phyloP scores from a whole-genome alignment of 1,140 invertebrate species.

The Trichogramma pretiosum region DNA sequence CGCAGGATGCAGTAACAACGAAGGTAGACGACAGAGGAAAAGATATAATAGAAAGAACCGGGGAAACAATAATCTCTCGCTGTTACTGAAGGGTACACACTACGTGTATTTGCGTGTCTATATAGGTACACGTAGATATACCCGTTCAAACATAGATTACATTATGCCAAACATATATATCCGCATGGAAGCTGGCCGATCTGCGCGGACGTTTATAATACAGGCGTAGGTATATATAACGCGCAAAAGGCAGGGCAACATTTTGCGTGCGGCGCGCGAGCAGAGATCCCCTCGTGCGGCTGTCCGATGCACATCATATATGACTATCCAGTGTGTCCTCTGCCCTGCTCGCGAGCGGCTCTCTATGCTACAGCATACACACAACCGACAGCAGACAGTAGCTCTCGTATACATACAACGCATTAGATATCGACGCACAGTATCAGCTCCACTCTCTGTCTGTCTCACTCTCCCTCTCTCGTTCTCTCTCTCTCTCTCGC shows the following conservation, averaged over 20 bases:
- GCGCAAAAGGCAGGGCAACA: too few species aligned
- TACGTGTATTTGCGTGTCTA: not conserved
- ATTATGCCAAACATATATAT: conserved; percentile 13
- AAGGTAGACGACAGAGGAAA: not conserved
- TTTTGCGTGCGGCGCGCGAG: too few species aligned
- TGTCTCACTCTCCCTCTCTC: too few species aligned
- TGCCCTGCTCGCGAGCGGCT: not conserved
- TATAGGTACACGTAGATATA: too few species aligned
- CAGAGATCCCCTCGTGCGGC: not conserved
- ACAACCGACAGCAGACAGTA: not conserved
- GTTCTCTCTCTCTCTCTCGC: too few species aligned
- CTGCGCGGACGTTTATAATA: conserved; percentile 1
- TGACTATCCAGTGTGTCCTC: not conserved
- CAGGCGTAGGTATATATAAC: conserved; percentile 19
- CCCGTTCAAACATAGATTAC: conserved; percentile 16
- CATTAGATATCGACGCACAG: too few species aligned
- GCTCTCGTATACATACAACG: too few species aligned
- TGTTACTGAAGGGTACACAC: not conserved
- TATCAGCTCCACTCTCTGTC: too few species aligned
- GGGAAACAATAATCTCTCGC: too few species aligned
- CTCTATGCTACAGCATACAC: not conserved
- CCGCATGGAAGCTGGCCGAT: not conserved
- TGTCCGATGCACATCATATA: not conserved
- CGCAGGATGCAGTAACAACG: too few species aligned
- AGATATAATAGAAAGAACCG: too few species aligned